Evolutionary conservation across 2,113 vertebrate species (phyloP), one percentile per base, ranked within the genome.

Genomic region (Sceloporus undulatus): DNA sequence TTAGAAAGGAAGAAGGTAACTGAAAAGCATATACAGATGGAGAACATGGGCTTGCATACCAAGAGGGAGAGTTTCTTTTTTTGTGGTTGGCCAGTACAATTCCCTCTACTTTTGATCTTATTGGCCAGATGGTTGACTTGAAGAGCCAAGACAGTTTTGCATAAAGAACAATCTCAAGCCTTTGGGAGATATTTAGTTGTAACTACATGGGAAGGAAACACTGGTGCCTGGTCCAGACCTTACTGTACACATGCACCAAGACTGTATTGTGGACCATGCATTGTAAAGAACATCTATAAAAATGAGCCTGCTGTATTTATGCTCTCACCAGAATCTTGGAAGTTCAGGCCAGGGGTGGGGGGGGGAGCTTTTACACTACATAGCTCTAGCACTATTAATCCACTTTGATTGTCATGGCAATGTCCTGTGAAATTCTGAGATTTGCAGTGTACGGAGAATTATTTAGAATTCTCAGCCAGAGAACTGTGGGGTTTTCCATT

Each of bases 1-100:
- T 94, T 98, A 91, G 98, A 98, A 94, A 98, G 99, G 74, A 99
- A 98, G 93, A 99, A 99, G 98, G 99, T 99, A 94, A 95, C 2
- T 3, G 56, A 48, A 27, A 34, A 79, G 48, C 42, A 6, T 19
- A 4, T 7, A 19, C 14, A 48, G 14, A 42, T 78, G 16, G 40
- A n/a, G n/a, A 66, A 48, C 38, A 2, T 2, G 29, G 10, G n/a
- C 59, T 88, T 88, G 71, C 40, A 38, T 38, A 23, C 9, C 40
- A 54, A 18, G 8, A 27, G 48, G 13, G 27, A 3, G 13, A 13
- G 11, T 74, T 74, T 29, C 83, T 56, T 48, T 52, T 52, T 76
- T 54, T 54, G 16, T 38, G 56, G 34, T 1, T 21, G 29, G 10
- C 42, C 59, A 62, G 11, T 62, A 18, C 29, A 25, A 40, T 10